Conservation (phyloP, 2,888 invertebrate genomes). For the Limnephilus marmoratus region DNA sequence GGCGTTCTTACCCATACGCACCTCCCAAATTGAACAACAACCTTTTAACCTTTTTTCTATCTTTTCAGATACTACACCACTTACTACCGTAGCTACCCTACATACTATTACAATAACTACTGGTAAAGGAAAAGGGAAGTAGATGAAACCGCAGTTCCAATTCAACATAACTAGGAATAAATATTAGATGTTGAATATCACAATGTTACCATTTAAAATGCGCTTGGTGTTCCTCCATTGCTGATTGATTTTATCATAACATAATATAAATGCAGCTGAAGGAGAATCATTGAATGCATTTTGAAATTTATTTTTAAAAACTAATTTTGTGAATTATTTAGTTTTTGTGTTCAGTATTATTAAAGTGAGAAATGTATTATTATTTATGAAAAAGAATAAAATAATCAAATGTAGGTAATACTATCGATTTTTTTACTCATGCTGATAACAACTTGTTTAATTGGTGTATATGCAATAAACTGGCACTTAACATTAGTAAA, state of each 20-base stretch:
- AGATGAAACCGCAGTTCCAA: background rate
- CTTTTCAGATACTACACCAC: background rate
- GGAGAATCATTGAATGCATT: background rate
- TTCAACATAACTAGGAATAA: background rate
- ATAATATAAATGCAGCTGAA: background rate
- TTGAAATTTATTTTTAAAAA: background rate
- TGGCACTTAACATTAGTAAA: too few species aligned
- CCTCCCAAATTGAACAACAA: too few species aligned
- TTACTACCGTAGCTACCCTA: background rate
- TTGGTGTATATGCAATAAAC: too few species aligned
- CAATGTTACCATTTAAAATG: background rate
- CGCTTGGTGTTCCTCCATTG: background rate
- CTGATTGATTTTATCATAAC: background rate
- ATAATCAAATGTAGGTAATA: too few species aligned
- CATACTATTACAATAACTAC: background rate
- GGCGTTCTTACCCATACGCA: too few species aligned
- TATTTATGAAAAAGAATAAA: background rate
- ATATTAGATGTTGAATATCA: background rate
- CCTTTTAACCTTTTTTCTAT: background rate
- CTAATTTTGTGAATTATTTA: background rate
- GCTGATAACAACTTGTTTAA: too few species aligned
- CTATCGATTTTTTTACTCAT: too few species aligned
- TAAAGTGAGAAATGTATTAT: background rate
- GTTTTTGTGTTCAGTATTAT: background rate
- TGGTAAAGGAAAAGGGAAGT: background rate